Conservation (phyloP, 1,140 invertebrate species). For the Pseudomyrmex gracilis region DNA sequence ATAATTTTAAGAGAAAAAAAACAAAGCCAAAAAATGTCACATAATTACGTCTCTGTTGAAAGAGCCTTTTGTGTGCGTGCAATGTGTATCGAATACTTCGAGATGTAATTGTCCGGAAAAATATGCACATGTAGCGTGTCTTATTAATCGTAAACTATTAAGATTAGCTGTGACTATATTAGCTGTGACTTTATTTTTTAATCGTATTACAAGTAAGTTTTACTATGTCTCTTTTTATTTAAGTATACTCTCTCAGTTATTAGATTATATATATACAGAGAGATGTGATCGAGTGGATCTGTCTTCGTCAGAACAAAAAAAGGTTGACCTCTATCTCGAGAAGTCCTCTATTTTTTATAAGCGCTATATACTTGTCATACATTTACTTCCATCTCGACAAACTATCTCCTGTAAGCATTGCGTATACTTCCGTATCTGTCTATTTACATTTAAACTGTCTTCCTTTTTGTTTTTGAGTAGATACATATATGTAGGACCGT, state of each 20-base stretch:
- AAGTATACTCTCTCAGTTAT: not conserved
- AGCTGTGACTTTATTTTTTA: slow-evolving; percentile 9
- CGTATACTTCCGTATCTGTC: no score
- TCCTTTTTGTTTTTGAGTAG: no score
- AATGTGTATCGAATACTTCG: not conserved
- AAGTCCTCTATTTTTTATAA: slow-evolving; percentile 31
- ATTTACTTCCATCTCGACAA: not conserved
- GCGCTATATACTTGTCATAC: not conserved
- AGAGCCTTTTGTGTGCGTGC: not conserved
- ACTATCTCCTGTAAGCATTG: no score
- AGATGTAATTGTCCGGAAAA: no score
- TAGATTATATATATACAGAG: not conserved
- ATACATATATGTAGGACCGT: no score
- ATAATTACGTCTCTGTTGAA: not conserved
- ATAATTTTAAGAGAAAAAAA: slow-evolving; percentile 15
- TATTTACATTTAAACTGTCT: no score
- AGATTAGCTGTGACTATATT: not conserved
- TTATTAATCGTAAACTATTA: not conserved
- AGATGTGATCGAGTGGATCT: not conserved
- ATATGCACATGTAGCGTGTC: not conserved
- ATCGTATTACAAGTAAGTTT: not conserved
- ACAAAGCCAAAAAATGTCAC: not conserved
- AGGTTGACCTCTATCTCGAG: not conserved
- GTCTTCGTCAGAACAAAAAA: not conserved
- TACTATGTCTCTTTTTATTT: slow-evolving; percentile 13